Conservation (phyloP, 2,797 vertebrate species). For the Bryconaethiops microstoma region DNA sequence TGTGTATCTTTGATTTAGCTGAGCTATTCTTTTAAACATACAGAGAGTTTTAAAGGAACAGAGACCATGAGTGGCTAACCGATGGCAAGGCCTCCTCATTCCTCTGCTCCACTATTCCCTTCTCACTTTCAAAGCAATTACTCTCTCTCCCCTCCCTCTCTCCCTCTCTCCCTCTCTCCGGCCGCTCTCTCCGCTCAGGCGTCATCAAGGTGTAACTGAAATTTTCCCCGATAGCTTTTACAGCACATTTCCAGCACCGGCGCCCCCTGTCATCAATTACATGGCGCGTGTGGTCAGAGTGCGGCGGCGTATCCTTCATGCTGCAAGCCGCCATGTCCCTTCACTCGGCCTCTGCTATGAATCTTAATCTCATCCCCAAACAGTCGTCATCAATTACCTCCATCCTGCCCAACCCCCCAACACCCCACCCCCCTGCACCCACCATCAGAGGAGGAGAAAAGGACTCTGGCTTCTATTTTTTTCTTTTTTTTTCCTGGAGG, state of each 20-base stretch:
- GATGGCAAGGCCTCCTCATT: background rate
- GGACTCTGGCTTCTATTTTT: slow-evolving; percentile 4
- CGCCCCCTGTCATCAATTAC: slow-evolving; percentile 70
- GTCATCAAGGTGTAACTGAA: slow-evolving; percentile 55
- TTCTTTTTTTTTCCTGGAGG: slow-evolving; percentile 29
- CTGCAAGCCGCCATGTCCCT: slow-evolving; percentile 33
- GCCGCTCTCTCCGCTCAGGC: slow-evolving; percentile 40
- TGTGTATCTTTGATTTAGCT: no score
- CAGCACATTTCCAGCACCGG: slow-evolving; percentile 57
- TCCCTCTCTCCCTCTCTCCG: slow-evolving; percentile 14
- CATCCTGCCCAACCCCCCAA: slow-evolving; percentile 65
- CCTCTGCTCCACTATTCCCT: background rate
- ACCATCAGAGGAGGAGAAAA: slow-evolving; percentile 60
- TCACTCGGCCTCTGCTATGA: slow-evolving; percentile 70
- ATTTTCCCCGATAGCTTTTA: slow-evolving; percentile 54
- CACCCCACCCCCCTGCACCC: slow-evolving; percentile 70
- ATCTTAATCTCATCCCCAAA: slow-evolving; percentile 80
- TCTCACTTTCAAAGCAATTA: slow-evolving; percentile 5
- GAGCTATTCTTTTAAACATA: background rate
- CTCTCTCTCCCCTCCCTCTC: slow-evolving; percentile 8
- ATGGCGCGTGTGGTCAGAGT: slow-evolving; percentile 61
- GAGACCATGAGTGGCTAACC: background rate
- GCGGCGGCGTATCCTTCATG: slow-evolving; percentile 64
- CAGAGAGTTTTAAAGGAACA: background rate
- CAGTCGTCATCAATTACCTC: slow-evolving; percentile 80